Evolutionary conservation across 2,888 invertebrate species (phyloP), one percentile per base, ranked within the genome.

Genomic region (Mayetiola destructor): DNA sequence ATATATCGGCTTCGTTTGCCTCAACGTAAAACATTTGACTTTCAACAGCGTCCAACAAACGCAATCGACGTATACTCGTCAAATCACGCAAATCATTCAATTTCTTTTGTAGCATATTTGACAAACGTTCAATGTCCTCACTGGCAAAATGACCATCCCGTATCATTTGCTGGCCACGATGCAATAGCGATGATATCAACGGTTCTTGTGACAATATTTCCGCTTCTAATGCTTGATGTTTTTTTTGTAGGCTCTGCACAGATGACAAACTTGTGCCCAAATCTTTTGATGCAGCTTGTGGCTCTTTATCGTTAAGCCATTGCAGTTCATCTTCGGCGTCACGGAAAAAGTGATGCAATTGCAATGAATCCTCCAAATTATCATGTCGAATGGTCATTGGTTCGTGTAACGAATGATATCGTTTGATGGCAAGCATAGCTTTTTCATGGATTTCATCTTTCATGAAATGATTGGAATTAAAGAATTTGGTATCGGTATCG

Each of bases 301-400:
- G 78, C 64, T 84, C 82, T 63, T 86, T 83, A 64, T 89, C 86
- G 4, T 77, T 74, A n/a, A 96, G 72, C 96, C 96, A 97, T 62
- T 85, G 82, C 57, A 91, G 67, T 70, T 96, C 95, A 67, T 96
- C 95, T 59, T 93, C 90, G 0, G 92, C 87, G 67, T 96, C 96
- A 23, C 92, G 77, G 52, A 87, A 78, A 76, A 94, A 94, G 66
- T 93, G 87, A 67, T 94, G 92, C 61, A 95, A 73, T 52, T 87
- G 75, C 3, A 85, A 80, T 0, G 95, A 90, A 62, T 95, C 95
- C 66, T 93, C 90, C 36, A 99, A 75, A 69, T 94, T 91, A 65
- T 96, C 95, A 37, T 90, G 77, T 0, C 93, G 79, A 61, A 90
- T 91, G 68, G 90, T 88, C 69, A 93, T 84, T 0, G 95, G 95